phyloP scores from a whole-genome alignment of 1,140 invertebrate genomes.

The Lamellibrachia luymesi region DNA sequence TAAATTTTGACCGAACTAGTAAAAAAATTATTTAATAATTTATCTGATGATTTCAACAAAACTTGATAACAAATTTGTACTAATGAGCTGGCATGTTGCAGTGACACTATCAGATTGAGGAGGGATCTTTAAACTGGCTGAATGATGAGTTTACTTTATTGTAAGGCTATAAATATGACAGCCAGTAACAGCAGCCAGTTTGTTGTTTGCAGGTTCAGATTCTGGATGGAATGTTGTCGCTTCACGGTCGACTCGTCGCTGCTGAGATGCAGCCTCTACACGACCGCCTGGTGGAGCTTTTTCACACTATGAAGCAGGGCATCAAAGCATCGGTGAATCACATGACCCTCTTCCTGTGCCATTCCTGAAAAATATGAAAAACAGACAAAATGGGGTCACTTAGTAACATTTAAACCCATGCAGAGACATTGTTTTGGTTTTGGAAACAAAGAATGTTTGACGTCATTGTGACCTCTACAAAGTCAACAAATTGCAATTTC shows the following conservation, averaged over 20 bases:
- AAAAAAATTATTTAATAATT: too few species aligned
- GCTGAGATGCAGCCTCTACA: constrained; percentile 82
- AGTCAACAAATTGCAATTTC: neutral
- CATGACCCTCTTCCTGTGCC: neutral
- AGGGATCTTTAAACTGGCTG: neutral
- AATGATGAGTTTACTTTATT: neutral
- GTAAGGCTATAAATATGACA: neutral
- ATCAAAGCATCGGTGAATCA: constrained; percentile 57
- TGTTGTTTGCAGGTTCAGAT: constrained; percentile 61
- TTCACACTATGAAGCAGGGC: constrained; percentile 74
- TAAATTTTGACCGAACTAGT: too few species aligned
- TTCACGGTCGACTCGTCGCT: constrained; percentile 82
- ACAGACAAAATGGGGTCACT: too few species aligned
- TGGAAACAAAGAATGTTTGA: neutral
- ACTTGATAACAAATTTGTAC: too few species aligned
- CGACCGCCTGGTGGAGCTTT: constrained; percentile 79
- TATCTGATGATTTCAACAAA: too few species aligned
- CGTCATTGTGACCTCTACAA: neutral
- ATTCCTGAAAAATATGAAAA: too few species aligned
- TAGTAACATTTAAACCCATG: too few species aligned
- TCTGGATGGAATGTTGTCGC: constrained; percentile 73
- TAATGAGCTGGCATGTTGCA: too few species aligned
- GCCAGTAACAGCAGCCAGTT: constrained; percentile 14
- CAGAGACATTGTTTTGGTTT: too few species aligned
- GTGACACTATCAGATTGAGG: too few species aligned